phyloP scores from a whole-genome alignment of 2,888 invertebrate genomes.

The Ethmia dodecea region DNA sequence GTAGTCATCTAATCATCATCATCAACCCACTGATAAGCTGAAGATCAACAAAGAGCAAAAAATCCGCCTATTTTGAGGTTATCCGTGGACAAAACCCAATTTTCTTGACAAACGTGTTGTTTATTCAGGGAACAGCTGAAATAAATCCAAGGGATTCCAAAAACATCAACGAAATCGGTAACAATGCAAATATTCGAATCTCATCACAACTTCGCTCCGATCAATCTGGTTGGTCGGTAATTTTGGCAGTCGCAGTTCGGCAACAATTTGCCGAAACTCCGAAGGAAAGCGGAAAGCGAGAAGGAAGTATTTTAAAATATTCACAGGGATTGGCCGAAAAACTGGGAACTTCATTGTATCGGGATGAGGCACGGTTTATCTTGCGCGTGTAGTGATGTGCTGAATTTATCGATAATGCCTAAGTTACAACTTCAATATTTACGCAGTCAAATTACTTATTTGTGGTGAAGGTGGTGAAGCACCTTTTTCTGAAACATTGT shows the following conservation, averaged over 20 bases:
- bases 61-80: no score
- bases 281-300: conserved; percentile 35
- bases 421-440: no score
- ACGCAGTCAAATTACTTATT: no score
- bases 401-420: no score
- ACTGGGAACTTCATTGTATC: conserved; percentile 50
- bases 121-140: neutral
- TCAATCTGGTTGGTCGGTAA: conserved; percentile 37
- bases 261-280: conserved; percentile 47
- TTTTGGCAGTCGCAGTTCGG: conserved; percentile 38
- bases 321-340: conserved; percentile 40
- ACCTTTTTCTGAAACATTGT: no score
- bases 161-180: conserved; percentile 1
- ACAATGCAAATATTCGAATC: conserved; percentile 34
- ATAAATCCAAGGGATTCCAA: neutral
- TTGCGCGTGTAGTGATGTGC: conserved; percentile 32
- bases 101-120: no score
- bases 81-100: no score
- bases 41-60: no score
- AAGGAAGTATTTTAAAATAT: conserved; percentile 57
- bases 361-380: conserved; percentile 51
- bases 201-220: conserved; percentile 43
- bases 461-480: no score
- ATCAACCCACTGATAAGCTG: no score
- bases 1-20: no score